These are phyloP conservation scores for Andricus grossulariae DNA, from an alignment of 1,140 invertebrate genomes.

Conservation along the genomic window DNA sequence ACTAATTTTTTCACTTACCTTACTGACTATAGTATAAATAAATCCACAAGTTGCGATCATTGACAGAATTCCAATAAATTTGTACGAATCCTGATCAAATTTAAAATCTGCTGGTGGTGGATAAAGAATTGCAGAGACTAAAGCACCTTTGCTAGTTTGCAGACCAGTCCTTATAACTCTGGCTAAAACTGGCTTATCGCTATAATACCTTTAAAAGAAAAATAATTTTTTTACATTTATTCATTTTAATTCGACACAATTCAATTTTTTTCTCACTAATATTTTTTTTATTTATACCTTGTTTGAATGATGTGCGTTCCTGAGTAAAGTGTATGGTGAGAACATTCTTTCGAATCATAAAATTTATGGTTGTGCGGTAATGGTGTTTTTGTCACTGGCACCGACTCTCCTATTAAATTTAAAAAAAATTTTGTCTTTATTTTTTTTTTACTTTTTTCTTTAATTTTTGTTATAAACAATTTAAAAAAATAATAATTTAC, in stretches of 20 bases:
- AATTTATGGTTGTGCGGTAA: conserved; percentile 62
- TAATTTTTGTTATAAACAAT: too few species aligned
- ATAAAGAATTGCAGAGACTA: conserved; percentile 94
- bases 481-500: too few species aligned
- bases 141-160: conserved; percentile 91
- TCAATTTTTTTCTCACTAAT: background rate
- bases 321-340: conserved; percentile 71
- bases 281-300: conserved; percentile 55
- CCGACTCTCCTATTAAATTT: conserved; percentile 65
- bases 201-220: conserved; percentile 83
- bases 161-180: conserved; percentile 89
- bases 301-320: conserved; percentile 74
- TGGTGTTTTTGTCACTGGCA: conserved; percentile 71
- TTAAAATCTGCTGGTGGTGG: conserved; percentile 96
- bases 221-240: background rate
- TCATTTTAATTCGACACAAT: background rate
- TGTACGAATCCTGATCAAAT: conserved; percentile 94
- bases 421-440: background rate
- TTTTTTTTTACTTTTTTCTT: background rate
- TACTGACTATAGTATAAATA: conserved; percentile 89
- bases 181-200: conserved; percentile 80
- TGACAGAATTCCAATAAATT: conserved; percentile 90
- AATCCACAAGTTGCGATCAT: conserved; percentile 87
- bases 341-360: conserved; percentile 69
- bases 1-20: conserved; percentile 77